Evolutionary conservation across 2,888 invertebrate species (phyloP).

Genomic region (Cheilosia scutellata): DNA sequence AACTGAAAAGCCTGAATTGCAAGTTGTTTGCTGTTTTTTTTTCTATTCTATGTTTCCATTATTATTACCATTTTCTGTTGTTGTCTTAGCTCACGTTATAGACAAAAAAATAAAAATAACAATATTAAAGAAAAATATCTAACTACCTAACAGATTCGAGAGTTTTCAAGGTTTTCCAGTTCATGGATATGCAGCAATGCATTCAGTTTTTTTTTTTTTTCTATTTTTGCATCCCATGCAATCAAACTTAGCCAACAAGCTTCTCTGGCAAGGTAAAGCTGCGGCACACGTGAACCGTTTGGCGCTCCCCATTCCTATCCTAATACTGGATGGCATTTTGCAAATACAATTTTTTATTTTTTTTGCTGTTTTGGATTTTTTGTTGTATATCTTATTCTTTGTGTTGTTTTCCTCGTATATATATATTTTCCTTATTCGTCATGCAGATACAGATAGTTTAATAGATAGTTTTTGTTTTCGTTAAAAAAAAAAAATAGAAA

Average conservation of each 20-base stretch:
- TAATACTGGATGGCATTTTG: constrained; percentile 65
- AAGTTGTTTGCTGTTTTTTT: constrained; percentile 46
- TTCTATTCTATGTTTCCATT: constrained; percentile 45
- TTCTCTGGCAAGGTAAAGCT: constrained; percentile 77
- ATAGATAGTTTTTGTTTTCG: constrained; percentile 20
- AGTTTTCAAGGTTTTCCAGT: constrained; percentile 84
- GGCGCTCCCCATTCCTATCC: constrained; percentile 65
- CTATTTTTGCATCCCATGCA: constrained; percentile 65
- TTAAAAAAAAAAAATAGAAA: not conserved
- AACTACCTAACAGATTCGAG: constrained; percentile 67
- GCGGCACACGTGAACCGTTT: constrained; percentile 70
- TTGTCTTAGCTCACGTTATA: constrained; percentile 56
- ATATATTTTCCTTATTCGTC: constrained; percentile 62
- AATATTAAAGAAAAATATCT: constrained; percentile 68
- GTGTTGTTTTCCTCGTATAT: constrained; percentile 48
- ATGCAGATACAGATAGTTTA: constrained; percentile 61
- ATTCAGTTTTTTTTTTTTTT: constrained; percentile 40
- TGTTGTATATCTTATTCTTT: constrained; percentile 38
- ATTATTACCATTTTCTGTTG: constrained; percentile 64
- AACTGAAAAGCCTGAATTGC: constrained; percentile 66
- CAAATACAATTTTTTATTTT: constrained; percentile 29
- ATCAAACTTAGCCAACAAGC: constrained; percentile 76
- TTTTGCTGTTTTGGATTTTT: constrained; percentile 21
- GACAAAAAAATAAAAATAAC: constrained; percentile 62
- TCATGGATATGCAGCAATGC: constrained; percentile 80